These are phyloP conservation scores for Hypolimnas misippus DNA, from an alignment of 2,888 invertebrate genomes.

Conservation along the genomic window DNA sequence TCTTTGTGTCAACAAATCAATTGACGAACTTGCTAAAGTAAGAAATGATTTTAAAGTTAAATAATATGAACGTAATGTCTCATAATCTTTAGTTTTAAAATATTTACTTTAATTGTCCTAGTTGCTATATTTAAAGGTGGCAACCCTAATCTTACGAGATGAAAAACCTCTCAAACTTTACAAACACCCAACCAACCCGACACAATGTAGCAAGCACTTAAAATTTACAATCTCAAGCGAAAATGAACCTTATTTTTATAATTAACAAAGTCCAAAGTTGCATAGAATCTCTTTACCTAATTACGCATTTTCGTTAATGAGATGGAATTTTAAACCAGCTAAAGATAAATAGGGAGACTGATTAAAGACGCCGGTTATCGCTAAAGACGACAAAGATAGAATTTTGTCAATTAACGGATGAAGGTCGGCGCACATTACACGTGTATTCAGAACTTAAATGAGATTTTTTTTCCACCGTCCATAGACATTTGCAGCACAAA, in stretches of 20 bases:
- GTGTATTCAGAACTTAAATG: too few relatives aligned
- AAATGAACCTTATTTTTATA: background rate
- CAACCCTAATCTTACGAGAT: too few relatives aligned
- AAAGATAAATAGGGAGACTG: conserved; percentile 19
- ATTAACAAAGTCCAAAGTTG: background rate
- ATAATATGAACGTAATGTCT: too few relatives aligned
- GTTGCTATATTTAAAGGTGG: too few relatives aligned
- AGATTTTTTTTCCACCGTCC: too few relatives aligned
- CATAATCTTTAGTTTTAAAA: too few relatives aligned
- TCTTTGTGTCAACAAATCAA: too few relatives aligned
- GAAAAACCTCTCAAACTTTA: conserved; percentile 5
- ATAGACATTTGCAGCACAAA: too few relatives aligned
- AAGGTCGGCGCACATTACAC: conserved; percentile 8
- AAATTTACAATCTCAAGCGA: background rate
- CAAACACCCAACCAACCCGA: conserved; percentile 4
- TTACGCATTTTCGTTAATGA: conserved; percentile 21
- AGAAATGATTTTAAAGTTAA: too few relatives aligned
- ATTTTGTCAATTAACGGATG: conserved; percentile 22
- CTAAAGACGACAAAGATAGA: conserved; percentile 20
- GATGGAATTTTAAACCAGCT: conserved; percentile 26
- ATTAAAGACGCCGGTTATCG: conserved; percentile 30
- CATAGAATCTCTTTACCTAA: background rate
- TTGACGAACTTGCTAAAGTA: too few relatives aligned
- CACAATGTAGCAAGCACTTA: conserved; percentile 4
- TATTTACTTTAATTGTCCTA: too few relatives aligned